Evolutionary conservation across 2,888 invertebrate genomes (phyloP).

Genomic region (Cantharis nigra): DNA sequence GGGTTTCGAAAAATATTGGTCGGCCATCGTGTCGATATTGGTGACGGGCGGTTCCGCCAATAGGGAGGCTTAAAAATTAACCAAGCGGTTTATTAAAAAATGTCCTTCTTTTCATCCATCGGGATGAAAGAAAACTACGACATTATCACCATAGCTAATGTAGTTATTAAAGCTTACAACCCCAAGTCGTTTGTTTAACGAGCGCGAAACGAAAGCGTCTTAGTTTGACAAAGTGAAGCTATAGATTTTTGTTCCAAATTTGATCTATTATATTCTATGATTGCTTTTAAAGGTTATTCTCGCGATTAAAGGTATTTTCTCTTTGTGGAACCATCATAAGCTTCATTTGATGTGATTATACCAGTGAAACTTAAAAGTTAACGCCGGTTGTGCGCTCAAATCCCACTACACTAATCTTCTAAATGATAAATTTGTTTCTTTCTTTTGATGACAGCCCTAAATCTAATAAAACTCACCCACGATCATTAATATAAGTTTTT

Average conservation of each 20-base stretch:
- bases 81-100: conserved; percentile 24
- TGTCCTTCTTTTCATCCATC: background rate
- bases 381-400: background rate
- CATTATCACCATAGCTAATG: conserved; percentile 20
- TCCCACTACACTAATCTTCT: conserved; percentile 15
- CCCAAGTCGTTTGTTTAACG: conserved; percentile 33
- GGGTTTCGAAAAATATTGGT: background rate
- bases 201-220: conserved; percentile 34
- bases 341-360: background rate
- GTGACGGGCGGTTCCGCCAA: background rate
- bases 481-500: conserved; percentile 10
- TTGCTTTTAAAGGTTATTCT: background rate
- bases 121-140: conserved; percentile 13
- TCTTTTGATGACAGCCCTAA: conserved; percentile 18
- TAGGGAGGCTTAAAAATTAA: conserved; percentile 7
- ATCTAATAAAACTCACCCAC: conserved; percentile 15
- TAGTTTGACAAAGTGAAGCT: conserved; percentile 9
- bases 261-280: background rate
- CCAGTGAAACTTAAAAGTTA: background rate
- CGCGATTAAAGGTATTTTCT: background rate
- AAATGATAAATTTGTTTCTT: conserved; percentile 24
- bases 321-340: background rate
- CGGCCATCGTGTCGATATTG: background rate
- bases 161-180: conserved; percentile 29
- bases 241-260: background rate